These are phyloP conservation scores for Epinotia bilunana DNA, from an alignment of 2,888 invertebrate species.

Conservation along the genomic window DNA sequence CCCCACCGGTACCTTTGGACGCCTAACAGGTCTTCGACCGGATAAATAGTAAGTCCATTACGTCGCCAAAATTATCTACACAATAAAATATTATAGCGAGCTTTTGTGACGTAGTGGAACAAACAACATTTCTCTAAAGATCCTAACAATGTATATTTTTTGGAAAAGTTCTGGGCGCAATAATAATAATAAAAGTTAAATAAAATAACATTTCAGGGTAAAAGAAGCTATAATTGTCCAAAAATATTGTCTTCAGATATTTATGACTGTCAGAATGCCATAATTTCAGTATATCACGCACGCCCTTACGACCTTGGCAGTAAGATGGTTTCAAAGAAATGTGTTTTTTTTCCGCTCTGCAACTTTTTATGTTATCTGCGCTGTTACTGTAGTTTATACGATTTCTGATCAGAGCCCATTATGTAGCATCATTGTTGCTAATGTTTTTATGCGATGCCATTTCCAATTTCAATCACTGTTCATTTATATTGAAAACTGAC, in stretches of 20 bases:
- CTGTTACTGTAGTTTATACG: not conserved
- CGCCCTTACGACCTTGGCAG: conserved; percentile 9
- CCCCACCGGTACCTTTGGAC: too few relatives aligned
- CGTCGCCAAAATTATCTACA: too few relatives aligned
- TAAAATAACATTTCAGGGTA: not conserved
- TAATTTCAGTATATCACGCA: conserved; percentile 11
- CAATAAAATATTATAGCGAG: too few relatives aligned
- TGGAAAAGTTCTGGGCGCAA: not conserved
- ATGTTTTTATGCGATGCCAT: not conserved
- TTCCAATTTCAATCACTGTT: not conserved
- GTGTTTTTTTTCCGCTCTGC: not conserved
- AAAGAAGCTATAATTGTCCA: conserved; percentile 4
- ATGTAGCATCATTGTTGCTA: too few relatives aligned
- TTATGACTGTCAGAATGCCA: conserved; percentile 1
- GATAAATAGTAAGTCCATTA: too few relatives aligned
- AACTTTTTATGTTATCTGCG: not conserved
- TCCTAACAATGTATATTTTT: not conserved
- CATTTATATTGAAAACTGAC: not conserved
- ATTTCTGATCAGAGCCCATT: too few relatives aligned
- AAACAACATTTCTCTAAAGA: too few relatives aligned
- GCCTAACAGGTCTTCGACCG: too few relatives aligned
- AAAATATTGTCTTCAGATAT: not conserved
- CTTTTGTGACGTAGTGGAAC: too few relatives aligned
- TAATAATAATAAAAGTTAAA: not conserved
- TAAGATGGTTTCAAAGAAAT: conserved; percentile 4